Base-by-base conservation (phyloP, 1,140 invertebrate species). In the Lepidurus packardi region DNA sequence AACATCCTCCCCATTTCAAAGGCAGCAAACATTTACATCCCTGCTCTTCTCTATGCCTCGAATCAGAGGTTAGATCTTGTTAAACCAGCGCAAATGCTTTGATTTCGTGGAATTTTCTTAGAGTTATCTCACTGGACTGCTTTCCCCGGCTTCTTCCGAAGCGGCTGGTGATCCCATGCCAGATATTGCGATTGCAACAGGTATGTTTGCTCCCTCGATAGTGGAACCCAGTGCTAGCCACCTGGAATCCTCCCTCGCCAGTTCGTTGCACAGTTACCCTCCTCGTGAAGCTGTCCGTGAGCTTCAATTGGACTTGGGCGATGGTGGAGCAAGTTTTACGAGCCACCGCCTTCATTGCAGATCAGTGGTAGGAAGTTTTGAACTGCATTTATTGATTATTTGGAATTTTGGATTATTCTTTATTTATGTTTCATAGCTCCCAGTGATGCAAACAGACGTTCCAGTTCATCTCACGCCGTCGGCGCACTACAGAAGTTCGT, bases 141-240 rank as follows among this genome's bases (percentile, higher is more conserved):
- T 81, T 43, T 77, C 78, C 8, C 78, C 76, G 5, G 45, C 79
- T 44, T 76, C 79, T 45, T n/a, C 79, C 21, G 79, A 79, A 45
- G 77, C 78, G 43, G 79, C 75, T 43, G 73, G 92, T 75, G 92
- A 92, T 80, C 90, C 92, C 81, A 93, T 94, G 91, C 93, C 93
- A 1, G 93, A 94, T 84, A 93, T 94, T 74, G 92, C 93, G n/a
- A 93, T 94, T 91, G 92, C 92, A 44, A 93, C 92, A 0, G 89
- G 91, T 3, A 91, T 91, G 0, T 86, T 93, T 65, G 89, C 89
- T 13, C 90, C 91, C 34, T 77, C 75, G 75, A n/a, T 47, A 16
- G 41, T 13, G 47, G 75, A 43, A 21, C 74, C 44, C 76, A 9
- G 25, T 47, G 41, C 44, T 10, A 77, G 45, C 76, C 45, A 77